Evolutionary conservation across 2,113 vertebrate genomes (phyloP), one percentile per base, ranked within the genome.

Genomic region (Pygoscelis antarcticus): DNA sequence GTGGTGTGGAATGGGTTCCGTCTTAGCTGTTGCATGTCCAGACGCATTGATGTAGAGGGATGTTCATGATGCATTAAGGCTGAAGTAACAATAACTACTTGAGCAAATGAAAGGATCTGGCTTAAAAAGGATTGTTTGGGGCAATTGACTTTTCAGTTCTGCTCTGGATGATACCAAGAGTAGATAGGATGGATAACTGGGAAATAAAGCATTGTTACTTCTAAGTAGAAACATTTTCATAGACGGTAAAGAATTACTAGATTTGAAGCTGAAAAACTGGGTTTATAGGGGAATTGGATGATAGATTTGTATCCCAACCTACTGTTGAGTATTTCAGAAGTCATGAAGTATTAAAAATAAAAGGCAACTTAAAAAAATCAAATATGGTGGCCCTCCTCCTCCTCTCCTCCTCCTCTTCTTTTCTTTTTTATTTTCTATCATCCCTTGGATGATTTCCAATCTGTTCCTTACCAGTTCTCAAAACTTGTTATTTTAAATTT

Each of bases 41-140:
- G n/a, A 11, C 2, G 15, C 22, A 14, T 9, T 21, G 52, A 46
- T 0, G 0, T 38, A 21, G 58, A 21, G 27, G 21, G 29, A 42
- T 76, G 32, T 36, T 91, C 12, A 16, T n/a, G 26, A 7, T 60
- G 17, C 29, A 7, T 52, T 82, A 61, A 74, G 51, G 30, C 40
- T 92, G 29, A 51, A 52, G n/a, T 38, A 72, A 27, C 25, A 84
- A 15, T 22, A 71, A 4, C 14, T 51, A 17, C 21, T 46, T 65
- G 4, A 71, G 47, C 21, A 86, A 54, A 80, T 71, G 22, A 76
- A 86, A 76, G 27, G 7, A 46, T 64, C 21, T 74, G 40, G 27
- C 25, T 87, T 51, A 10, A 32, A 82, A 70, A 29, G 14, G 11
- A 3, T 90, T 66, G 21, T 3, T 36, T 87, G 46, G 10, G 25